phyloP scores from a whole-genome alignment of 2,113 vertebrate species.

The Dolichallabes microphthalmus region DNA sequence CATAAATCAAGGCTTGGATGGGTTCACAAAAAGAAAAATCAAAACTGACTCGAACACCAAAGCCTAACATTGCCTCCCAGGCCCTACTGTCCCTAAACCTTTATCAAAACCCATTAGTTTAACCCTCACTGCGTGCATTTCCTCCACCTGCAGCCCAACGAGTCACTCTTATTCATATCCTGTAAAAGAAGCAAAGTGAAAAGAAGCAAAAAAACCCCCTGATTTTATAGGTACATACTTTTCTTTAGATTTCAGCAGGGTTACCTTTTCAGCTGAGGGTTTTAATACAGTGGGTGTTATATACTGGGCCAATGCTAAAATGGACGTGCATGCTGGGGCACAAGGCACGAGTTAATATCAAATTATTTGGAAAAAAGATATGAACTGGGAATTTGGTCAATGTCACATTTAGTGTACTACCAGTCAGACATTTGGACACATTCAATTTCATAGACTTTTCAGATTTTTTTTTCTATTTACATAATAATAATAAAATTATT shows the following conservation, averaged over 20 bases:
- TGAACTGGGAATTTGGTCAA: not conserved
- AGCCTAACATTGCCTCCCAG: not conserved
- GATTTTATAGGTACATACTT: slow-evolving; percentile 66
- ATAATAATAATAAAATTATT: no score
- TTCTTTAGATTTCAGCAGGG: slow-evolving; percentile 57
- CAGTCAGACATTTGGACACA: no score
- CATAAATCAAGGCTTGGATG: not conserved
- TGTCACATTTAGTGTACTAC: no score
- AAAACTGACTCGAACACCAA: not conserved
- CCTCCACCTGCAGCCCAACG: slow-evolving; percentile 53
- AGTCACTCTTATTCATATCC: slow-evolving; percentile 62
- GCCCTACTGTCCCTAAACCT: not conserved
- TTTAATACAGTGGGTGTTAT: not conserved
- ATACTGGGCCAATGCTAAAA: not conserved
- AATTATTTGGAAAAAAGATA: not conserved
- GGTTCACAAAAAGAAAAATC: slow-evolving; percentile 3
- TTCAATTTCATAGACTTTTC: no score
- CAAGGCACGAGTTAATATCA: not conserved
- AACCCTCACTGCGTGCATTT: slow-evolving; percentile 50
- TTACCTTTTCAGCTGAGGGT: slow-evolving; percentile 45
- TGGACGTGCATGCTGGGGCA: not conserved
- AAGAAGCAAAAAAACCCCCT: slow-evolving; percentile 56
- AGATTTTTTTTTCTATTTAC: no score
- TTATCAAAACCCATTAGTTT: slow-evolving; percentile 29
- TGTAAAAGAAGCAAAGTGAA: slow-evolving; percentile 34